Percentiles rank a stretch among this genome's conserved stretches.
phyloP scores from a whole-genome alignment of 37 sponge, comb jelly and placozoan genomes.

The Eunapius fragilis region DNA sequence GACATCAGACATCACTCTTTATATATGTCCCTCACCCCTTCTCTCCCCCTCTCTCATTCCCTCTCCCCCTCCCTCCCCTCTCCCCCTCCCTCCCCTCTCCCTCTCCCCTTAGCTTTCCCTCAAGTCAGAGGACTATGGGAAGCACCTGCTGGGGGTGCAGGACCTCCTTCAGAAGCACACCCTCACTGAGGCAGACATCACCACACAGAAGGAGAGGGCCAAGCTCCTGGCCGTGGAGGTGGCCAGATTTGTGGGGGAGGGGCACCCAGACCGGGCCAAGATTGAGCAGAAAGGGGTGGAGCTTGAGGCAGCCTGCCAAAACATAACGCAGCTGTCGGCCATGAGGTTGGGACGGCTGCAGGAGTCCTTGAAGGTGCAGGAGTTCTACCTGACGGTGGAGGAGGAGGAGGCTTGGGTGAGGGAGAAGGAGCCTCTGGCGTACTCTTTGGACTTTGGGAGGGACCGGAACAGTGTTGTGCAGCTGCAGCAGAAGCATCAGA shows the following conservation, averaged over 20 bases:
- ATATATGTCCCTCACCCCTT: too few relatives aligned
- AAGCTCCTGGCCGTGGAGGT: slow-evolving; percentile 59
- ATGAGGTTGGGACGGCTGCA: slow-evolving; percentile 40
- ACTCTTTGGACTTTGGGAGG: slow-evolving; percentile 70
- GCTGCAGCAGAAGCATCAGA: slow-evolving; percentile 91
- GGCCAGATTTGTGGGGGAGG: slow-evolving; percentile 36
- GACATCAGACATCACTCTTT: too few relatives aligned
- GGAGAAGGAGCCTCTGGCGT: slow-evolving; percentile 86
- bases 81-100: too few relatives aligned
- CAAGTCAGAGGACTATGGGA: slow-evolving; percentile 90
- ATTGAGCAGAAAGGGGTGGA: slow-evolving; percentile 51
- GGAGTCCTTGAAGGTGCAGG: slow-evolving; percentile 83
- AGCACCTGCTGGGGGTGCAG: slow-evolving; percentile 90
- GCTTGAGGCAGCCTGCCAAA: slow-evolving; percentile 51
- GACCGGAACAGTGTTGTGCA: slow-evolving; percentile 74
- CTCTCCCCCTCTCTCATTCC: too few relatives aligned
- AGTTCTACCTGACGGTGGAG: slow-evolving; percentile 89
- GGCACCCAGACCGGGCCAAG: slow-evolving; percentile 71
- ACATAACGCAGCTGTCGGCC: slow-evolving; percentile 35
- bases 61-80: too few relatives aligned
- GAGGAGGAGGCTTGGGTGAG: slow-evolving; percentile 92
- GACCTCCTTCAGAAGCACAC: slow-evolving; percentile 94
- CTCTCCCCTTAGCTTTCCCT: slow-evolving; percentile 80
- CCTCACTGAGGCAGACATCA: slow-evolving; percentile 82
- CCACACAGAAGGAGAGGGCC: slow-evolving; percentile 63